Evolutionary conservation across 1,140 invertebrate genomes (phyloP).

Genomic region (Drosophila nasuta): DNA sequence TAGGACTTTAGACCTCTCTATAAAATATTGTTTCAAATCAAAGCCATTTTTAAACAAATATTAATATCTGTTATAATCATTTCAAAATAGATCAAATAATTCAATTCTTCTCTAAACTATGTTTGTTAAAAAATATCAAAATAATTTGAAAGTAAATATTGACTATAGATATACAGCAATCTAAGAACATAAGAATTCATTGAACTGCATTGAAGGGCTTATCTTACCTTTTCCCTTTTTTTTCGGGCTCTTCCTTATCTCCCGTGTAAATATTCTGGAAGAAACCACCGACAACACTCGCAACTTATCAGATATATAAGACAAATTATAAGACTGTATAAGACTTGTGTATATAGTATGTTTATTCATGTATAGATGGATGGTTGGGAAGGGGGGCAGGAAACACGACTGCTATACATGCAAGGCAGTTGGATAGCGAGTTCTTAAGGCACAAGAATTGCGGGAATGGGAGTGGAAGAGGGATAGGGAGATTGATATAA

Average conservation of each 20-base stretch:
- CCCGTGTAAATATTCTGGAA: slow-evolving; percentile 13
- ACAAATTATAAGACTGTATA: neutral
- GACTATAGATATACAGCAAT: neutral
- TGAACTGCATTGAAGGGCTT: neutral
- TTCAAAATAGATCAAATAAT: no score
- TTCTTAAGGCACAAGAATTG: slow-evolving; percentile 71
- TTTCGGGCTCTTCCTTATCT: slow-evolving; percentile 21
- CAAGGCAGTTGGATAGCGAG: slow-evolving; percentile 36
- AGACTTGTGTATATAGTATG: slow-evolving; percentile 34
- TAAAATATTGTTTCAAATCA: no score
- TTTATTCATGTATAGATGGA: slow-evolving; percentile 42
- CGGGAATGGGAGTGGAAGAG: no score
- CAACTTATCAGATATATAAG: neutral
- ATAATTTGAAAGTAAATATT: no score
- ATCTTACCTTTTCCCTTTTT: slow-evolving; percentile 1
- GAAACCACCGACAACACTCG: neutral
- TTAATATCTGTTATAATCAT: no score
- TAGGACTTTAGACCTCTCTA: no score
- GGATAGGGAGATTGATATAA: neutral
- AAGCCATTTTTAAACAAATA: no score
- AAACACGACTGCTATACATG: slow-evolving; percentile 43
- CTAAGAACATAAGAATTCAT: neutral
- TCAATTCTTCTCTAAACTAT: no score
- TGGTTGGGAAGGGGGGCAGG: neutral
- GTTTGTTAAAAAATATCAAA: no score